A percentile compares a stretch with the other conserved stretches of the same genome.
Evolutionary conservation across 2,888 invertebrate species (phyloP).

Genomic region (Troides oblongomaculatus): DNA sequence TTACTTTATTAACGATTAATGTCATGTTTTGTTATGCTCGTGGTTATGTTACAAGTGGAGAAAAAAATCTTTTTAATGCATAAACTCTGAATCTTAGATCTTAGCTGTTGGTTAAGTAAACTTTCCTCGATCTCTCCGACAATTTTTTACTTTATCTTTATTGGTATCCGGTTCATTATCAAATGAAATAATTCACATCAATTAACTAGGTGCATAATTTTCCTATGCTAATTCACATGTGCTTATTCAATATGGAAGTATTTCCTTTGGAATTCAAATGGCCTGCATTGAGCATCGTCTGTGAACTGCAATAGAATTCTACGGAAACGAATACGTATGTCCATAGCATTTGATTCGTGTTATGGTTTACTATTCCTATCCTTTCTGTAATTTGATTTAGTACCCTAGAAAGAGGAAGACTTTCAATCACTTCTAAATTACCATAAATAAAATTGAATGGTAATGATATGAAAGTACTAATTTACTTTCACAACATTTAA

Average conservation of each 20-base stretch:
- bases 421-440: too few species aligned
- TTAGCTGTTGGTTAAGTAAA: background rate
- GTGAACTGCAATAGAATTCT: constrained; percentile 26
- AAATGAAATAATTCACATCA: background rate
- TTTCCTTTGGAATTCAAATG: constrained; percentile 35
- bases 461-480: too few species aligned
- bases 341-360: constrained; percentile 32
- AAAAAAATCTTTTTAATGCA: background rate
- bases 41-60: too few species aligned
- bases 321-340: constrained; percentile 32
- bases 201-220: constrained; percentile 1
- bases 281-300: constrained; percentile 28
- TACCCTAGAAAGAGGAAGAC: background rate
- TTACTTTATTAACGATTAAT: too few species aligned
- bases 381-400: background rate
- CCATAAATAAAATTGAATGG: too few species aligned
- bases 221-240: constrained; percentile 28
- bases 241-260: constrained; percentile 30
- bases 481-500: too few species aligned
- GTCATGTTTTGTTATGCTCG: too few species aligned
- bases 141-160: background rate
- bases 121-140: background rate
- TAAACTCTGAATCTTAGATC: background rate
- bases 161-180: background rate
- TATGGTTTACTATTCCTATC: background rate